Evolutionary conservation across 2,888 invertebrate species (phyloP), one percentile per base, ranked within the genome.

Genomic region (Amiota mariae): DNA sequence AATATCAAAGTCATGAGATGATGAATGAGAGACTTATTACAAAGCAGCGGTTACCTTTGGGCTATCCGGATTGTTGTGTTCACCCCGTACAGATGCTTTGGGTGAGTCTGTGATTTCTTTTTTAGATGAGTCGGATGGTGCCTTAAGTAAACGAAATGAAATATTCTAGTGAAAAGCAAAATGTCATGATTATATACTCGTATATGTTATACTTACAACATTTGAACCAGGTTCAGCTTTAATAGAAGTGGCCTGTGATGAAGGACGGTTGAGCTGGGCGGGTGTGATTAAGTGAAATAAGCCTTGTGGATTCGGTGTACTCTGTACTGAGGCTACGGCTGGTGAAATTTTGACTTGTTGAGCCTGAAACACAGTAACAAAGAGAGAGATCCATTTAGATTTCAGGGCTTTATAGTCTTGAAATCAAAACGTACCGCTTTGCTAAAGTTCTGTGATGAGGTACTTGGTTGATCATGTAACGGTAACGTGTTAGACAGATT

Each of bases 91-190:
- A 51, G 86, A 87, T 49, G 90, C 89, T 49, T 90, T 83, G 12
- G 91, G 90, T 61, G 91, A 91, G 79, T 89, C 90, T 12, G 91
- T 89, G 72, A 91, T 83, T 74, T 89, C 91, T 86, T 92, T 92
- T 81, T 92, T 92, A 1, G 92, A 92, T 73, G 91, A 90, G 81
- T 93, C 92, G 36, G 93, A 92, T 82, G 92, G 89, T 4, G 91
- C 92, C 91, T 92, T 92, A 75, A 15, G 18, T 71, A 63, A 76
- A 49, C 66, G 67, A 70, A 76, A 64, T 1, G 57, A 66, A 15
- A 72, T 36, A 36, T 36, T 2, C 36, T 36, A 72, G 48, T 11
- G 36, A 70, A 13, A 20, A 64, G 70, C n/a, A 66, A 66, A 66
- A 66, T 48, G 2, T 8, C 1, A 4, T 11, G 36, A n/a, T 24